A percentile compares a stretch with the other conserved stretches of the same genome.
phyloP scores from a whole-genome alignment of 2,888 invertebrate genomes.

The Nomada fabriciana region DNA sequence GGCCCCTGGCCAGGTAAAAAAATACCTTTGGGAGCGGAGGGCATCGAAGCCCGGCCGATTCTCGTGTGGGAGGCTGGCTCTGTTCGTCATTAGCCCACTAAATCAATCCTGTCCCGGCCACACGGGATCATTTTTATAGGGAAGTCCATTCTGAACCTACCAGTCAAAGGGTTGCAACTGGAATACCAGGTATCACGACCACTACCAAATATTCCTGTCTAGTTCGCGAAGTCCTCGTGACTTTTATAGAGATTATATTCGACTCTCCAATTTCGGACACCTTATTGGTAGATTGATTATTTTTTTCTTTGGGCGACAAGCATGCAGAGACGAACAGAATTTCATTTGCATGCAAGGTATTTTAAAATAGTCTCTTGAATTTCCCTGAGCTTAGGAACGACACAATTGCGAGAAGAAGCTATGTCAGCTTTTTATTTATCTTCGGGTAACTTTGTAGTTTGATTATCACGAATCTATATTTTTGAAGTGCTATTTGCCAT shows the following conservation, averaged over 20 bases:
- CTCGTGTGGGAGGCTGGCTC: conserved; percentile 72
- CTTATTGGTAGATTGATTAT: too few species aligned
- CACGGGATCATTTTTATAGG: conserved; percentile 68
- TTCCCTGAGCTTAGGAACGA: too few species aligned
- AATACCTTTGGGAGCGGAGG: conserved; percentile 72
- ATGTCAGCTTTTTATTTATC: too few species aligned
- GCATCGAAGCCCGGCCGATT: conserved; percentile 54
- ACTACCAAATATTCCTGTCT: not conserved
- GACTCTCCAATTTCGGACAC: too few species aligned
- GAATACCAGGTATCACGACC: conserved; percentile 37
- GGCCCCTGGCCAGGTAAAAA: conserved; percentile 71
- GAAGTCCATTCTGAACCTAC: conserved; percentile 34
- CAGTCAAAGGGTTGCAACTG: conserved; percentile 54
- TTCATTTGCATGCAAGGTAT: too few species aligned
- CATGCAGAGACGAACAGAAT: too few species aligned
- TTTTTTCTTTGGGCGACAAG: too few species aligned
- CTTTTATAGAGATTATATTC: too few species aligned
- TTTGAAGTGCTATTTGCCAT: not conserved
- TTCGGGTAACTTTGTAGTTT: too few species aligned
- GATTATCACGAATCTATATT: too few species aligned
- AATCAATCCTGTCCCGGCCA: conserved; percentile 77
- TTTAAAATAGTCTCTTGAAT: too few species aligned
- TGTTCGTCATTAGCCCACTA: conserved; percentile 80
- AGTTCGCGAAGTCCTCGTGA: not conserved
- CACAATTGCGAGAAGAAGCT: too few species aligned